Conservation (phyloP, 2,888 invertebrate species). For the Agriotes lineatus region DNA sequence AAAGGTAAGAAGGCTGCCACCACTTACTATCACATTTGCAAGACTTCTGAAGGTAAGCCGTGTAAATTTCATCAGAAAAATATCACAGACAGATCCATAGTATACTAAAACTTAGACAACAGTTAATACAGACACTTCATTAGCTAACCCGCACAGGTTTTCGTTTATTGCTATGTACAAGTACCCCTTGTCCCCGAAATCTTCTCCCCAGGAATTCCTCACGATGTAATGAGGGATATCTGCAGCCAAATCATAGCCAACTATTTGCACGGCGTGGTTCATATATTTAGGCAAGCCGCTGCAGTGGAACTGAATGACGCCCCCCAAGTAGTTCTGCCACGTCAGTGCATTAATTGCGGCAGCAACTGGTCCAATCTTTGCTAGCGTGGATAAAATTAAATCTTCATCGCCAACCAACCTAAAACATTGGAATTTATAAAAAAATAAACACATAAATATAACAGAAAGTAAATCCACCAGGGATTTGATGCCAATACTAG, state of each 20-base stretch:
- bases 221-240: slow-evolving; percentile 85
- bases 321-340: slow-evolving; percentile 90
- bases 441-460: slow-evolving; percentile 27
- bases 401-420: slow-evolving; percentile 78
- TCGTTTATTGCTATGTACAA: slow-evolving; percentile 79
- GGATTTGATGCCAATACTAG: too few relatives aligned
- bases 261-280: slow-evolving; percentile 88
- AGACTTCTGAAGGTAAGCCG: too few relatives aligned
- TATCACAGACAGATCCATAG: too few relatives aligned
- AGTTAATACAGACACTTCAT: slow-evolving; percentile 69
- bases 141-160: slow-evolving; percentile 84
- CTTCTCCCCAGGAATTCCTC: slow-evolving; percentile 86
- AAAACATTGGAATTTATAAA: too few relatives aligned
- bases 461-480: background rate
- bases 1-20: too few relatives aligned
- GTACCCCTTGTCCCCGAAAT: slow-evolving; percentile 83
- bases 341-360: slow-evolving; percentile 86
- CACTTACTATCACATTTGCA: too few relatives aligned
- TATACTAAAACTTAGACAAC: too few relatives aligned
- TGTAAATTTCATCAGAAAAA: too few relatives aligned
- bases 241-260: slow-evolving; percentile 83
- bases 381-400: slow-evolving; percentile 71
- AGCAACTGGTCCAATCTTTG: slow-evolving; percentile 81
- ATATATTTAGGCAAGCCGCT: slow-evolving; percentile 70
- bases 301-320: slow-evolving; percentile 86